A percentile compares a stretch with the other conserved stretches of the same genome.
Conservation (phyloP, 2,113 vertebrate species). For the Dermatemys mawii region DNA sequence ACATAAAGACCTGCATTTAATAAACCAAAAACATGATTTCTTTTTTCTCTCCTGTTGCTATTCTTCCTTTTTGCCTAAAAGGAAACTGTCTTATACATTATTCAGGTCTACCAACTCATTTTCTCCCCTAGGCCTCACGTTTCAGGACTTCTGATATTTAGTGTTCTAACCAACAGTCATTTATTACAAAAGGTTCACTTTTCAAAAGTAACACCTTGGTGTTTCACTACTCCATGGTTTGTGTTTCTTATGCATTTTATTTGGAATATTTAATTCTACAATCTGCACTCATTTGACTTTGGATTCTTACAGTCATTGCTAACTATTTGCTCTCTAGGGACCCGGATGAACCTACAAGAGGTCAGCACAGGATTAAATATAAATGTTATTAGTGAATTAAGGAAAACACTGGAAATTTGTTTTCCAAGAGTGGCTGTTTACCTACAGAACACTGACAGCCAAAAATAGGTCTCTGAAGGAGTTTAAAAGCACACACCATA, state of each 20-base stretch:
- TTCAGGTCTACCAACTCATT: not conserved
- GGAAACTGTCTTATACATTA: not conserved
- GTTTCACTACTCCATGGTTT: not conserved
- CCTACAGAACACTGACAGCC: slow-evolving; percentile 51
- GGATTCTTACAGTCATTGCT: not conserved
- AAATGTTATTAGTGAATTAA: not conserved
- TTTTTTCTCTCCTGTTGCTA: not conserved
- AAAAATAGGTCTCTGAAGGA: slow-evolving; percentile 44
- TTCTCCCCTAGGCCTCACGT: not conserved
- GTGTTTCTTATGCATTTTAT: not conserved
- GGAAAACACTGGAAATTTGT: slow-evolving; percentile 5
- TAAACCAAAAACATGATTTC: not conserved
- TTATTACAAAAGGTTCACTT: not conserved
- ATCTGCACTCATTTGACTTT: not conserved
- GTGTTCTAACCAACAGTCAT: not conserved
- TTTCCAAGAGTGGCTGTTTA: slow-evolving; percentile 45
- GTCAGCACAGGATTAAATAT: not conserved
- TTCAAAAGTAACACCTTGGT: not conserved
- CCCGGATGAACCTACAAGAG: slow-evolving; percentile 22
- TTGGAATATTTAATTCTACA: not conserved
- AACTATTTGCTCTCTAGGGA: slow-evolving; percentile 31
- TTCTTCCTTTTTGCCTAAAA: not conserved
- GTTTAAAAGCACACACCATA: slow-evolving; percentile 58
- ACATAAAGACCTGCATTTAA: not conserved
- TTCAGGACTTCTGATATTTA: not conserved